Percentiles rank a stretch among this genome's conserved stretches.
These are phyloP conservation scores for Drepana falcataria DNA, from an alignment of 2,888 invertebrate species.

Conservation along the genomic window DNA sequence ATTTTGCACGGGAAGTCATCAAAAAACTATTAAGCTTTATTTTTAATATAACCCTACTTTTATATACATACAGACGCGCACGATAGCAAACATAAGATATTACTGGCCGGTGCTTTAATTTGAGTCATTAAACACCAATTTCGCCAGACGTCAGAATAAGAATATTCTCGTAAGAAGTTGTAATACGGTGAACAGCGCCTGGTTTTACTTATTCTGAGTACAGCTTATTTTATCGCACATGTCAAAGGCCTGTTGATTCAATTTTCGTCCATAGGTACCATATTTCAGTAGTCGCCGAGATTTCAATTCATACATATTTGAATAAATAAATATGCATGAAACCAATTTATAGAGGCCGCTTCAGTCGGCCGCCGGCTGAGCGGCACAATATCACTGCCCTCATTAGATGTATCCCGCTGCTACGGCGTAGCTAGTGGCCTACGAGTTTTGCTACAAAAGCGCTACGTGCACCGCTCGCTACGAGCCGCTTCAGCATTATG, in stretches of 20 bases:
- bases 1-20: constrained; percentile 38
- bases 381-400: constrained; percentile 65
- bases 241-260: constrained; percentile 64
- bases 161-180: constrained; percentile 40
- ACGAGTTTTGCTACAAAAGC: constrained; percentile 52
- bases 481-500: constrained; percentile 27
- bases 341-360: constrained; percentile 73
- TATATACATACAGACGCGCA: constrained; percentile 19
- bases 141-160: constrained; percentile 42
- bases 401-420: constrained; percentile 62
- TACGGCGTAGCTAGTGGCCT: constrained; percentile 43
- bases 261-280: constrained; percentile 61
- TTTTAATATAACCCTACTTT: constrained; percentile 37
- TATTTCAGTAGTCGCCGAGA: constrained; percentile 72
- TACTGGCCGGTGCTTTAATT: constrained; percentile 40
- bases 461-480: constrained; percentile 39
- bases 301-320: constrained; percentile 78
- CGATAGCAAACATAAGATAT: constrained; percentile 28
- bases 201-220: constrained; percentile 21
- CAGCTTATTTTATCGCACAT: constrained; percentile 26
- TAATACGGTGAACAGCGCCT: constrained; percentile 38
- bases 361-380: constrained; percentile 43
- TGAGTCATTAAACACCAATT: constrained; percentile 53
- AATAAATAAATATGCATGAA: constrained; percentile 79
- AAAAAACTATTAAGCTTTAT: constrained; percentile 46